These are phyloP conservation scores for Petrophora chlorosata DNA, from an alignment of 2,888 invertebrate species.

Conservation along the genomic window DNA sequence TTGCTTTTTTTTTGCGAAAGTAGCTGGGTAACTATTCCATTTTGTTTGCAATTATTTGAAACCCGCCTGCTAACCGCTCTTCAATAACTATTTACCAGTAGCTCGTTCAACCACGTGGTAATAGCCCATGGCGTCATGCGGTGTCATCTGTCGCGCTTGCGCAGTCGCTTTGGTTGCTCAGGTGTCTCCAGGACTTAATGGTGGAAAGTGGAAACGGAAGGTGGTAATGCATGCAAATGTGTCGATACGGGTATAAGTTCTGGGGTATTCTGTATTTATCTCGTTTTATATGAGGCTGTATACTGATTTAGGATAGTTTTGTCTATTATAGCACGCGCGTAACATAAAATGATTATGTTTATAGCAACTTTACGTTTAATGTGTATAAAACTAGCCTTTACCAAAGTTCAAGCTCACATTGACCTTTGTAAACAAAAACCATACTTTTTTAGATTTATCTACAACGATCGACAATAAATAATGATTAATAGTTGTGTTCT, in stretches of 20 bases:
- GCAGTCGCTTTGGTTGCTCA: neutral
- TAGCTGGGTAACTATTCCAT: too few species aligned
- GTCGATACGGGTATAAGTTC: constrained; percentile 7
- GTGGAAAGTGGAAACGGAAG: constrained; percentile 22
- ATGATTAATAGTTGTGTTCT: too few species aligned
- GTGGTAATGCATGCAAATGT: constrained; percentile 28
- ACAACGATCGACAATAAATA: too few species aligned
- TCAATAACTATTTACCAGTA: too few species aligned
- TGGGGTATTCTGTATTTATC: constrained; percentile 13
- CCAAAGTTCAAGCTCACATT: too few species aligned
- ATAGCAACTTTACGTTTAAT: constrained; percentile 14
- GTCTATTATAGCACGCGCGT: constrained; percentile 14
- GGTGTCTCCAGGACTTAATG: constrained; percentile 2
- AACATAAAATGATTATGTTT: constrained; percentile 18
- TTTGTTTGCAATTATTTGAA: too few species aligned
- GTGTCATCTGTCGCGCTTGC: too few species aligned
- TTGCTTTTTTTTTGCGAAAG: too few species aligned
- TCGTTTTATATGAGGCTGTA: constrained; percentile 16
- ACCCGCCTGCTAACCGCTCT: too few species aligned
- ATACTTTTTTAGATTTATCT: neutral
- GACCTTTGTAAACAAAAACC: neutral
- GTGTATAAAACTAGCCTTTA: neutral
- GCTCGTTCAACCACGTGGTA: too few species aligned
- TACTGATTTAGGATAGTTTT: constrained; percentile 8
- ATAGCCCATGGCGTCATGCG: too few species aligned